Percentiles rank a stretch among this genome's conserved stretches.
Evolutionary conservation across 2,888 invertebrate species (phyloP).

Genomic region (Drosophila vallismaia): DNA sequence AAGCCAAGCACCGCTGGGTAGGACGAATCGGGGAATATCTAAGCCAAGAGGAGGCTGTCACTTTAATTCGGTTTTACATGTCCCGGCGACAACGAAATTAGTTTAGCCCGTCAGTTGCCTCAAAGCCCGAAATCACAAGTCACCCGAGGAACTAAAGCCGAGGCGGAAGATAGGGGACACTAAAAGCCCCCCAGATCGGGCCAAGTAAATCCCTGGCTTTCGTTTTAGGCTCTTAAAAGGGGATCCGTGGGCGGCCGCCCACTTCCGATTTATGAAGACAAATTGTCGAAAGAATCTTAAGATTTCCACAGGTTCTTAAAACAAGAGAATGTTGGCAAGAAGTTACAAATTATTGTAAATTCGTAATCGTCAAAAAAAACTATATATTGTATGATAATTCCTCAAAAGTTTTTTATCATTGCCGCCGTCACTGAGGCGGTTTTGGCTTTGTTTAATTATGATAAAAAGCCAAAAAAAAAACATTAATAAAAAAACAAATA

Average conservation of each 20-base stretch:
- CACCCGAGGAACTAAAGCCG: neutral
- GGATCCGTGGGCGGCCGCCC: conserved; percentile 10
- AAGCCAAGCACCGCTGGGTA: conserved; percentile 60
- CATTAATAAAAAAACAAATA: conserved; percentile 29
- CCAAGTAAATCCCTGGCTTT: conserved; percentile 28
- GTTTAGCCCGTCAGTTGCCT: conserved; percentile 69
- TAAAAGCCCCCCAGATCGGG: conserved; percentile 35
- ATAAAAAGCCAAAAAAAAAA: conserved; percentile 41
- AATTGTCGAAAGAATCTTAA: conserved; percentile 30
- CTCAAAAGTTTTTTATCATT: conserved; percentile 45
- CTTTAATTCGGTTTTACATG: conserved; percentile 64
- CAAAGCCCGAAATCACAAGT: conserved; percentile 34
- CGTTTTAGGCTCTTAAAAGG: conserved; percentile 46
- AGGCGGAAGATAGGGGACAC: conserved; percentile 4
- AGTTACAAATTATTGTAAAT: no score
- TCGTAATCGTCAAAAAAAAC: neutral
- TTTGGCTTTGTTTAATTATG: conserved; percentile 65
- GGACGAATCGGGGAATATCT: conserved; percentile 36
- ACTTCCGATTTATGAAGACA: conserved; percentile 50
- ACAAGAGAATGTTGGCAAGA: neutral
- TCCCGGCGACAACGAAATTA: conserved; percentile 71
- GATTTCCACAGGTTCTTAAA: conserved; percentile 16
- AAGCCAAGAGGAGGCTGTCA: conserved; percentile 47
- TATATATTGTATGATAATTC: neutral
- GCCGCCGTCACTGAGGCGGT: conserved; percentile 58